phyloP scores from a whole-genome alignment of 2,113 vertebrate genomes.

The Zosterops lateralis region DNA sequence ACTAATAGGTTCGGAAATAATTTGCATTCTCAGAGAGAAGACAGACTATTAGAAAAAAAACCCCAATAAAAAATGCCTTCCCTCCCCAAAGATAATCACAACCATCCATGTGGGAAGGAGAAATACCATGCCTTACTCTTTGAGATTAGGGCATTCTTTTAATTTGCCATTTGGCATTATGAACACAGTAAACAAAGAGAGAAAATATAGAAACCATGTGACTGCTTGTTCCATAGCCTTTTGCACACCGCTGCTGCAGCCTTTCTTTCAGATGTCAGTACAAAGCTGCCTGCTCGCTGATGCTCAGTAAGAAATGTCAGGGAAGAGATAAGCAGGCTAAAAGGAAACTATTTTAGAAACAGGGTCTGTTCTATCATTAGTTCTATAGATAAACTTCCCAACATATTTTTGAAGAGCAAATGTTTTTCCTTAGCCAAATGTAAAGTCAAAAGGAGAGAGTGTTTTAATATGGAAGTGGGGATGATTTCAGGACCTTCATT shows the following conservation, averaged over 20 bases:
- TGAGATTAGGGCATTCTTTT: constrained; percentile 60
- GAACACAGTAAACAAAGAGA: constrained; percentile 62
- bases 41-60: not conserved
- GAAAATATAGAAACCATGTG: constrained; percentile 72
- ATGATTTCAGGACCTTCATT: not conserved
- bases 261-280: constrained; percentile 57
- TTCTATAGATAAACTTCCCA: constrained; percentile 59
- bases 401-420: constrained; percentile 50
- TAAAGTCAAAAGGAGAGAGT: not conserved
- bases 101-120: constrained; percentile 32
- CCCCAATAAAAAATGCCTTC: not conserved
- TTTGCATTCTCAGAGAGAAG: not conserved
- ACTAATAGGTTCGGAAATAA: not conserved
- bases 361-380: constrained; percentile 59
- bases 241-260: constrained; percentile 11
- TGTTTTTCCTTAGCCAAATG: not conserved
- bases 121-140: constrained; percentile 46
- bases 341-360: constrained; percentile 54
- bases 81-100: constrained; percentile 3
- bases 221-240: constrained; percentile 66
- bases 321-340: constrained; percentile 69
- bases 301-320: constrained; percentile 71
- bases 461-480: not conserved
- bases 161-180: constrained; percentile 50
- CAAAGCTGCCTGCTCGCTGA: constrained; percentile 62